Evolutionary conservation across 2,888 invertebrate genomes (phyloP), one percentile per base, ranked within the genome.

Genomic region (Deroplatys truncata): DNA sequence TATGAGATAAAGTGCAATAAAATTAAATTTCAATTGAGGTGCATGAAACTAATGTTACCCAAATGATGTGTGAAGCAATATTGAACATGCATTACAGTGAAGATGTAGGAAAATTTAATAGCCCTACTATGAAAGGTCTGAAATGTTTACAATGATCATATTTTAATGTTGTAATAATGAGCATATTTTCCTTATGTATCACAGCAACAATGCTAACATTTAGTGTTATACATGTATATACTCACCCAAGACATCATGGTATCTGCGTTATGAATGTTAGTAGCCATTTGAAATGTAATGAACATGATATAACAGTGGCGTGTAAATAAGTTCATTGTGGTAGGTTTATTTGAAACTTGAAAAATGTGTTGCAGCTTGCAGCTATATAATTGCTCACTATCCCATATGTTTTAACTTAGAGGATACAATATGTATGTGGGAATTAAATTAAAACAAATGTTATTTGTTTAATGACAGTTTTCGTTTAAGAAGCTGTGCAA

Each of bases 221-320:
- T 72, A 72, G 56, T 72, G 56, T 72, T 72, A 72, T 20, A 72
- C 49, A 72, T 72, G n/a, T 31, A 83, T 43, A 82, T 35, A 87
- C 87, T 87, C 82, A 87, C 87, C 87, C 35, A 83, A 35, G 28
- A 15, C 83, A 82, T 87, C 87, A 28, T 83, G 82, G 87, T 15
- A n/a, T 87, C 82, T 35, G 83, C 87, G 20, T 85, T 87, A 82
- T 87, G 35, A 87, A 87, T 87, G 87, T 87, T 72, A 72, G 56
- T 72, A 72, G 56, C 56, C 56, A 72, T 72, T 72, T 72, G 20
- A 72, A 72, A 72, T 72, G 56, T 72, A 20, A 72, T 20, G 56
- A 72, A 72, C 56, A 72, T 72, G 56, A 25, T 72, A 72, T 72
- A 72, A 72, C 56, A 72, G 56, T 72, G 56, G 15, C 3, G 56